Evolutionary conservation across 2,888 invertebrate genomes (phyloP).

Genomic region (Drosophila tanythrix): DNA sequence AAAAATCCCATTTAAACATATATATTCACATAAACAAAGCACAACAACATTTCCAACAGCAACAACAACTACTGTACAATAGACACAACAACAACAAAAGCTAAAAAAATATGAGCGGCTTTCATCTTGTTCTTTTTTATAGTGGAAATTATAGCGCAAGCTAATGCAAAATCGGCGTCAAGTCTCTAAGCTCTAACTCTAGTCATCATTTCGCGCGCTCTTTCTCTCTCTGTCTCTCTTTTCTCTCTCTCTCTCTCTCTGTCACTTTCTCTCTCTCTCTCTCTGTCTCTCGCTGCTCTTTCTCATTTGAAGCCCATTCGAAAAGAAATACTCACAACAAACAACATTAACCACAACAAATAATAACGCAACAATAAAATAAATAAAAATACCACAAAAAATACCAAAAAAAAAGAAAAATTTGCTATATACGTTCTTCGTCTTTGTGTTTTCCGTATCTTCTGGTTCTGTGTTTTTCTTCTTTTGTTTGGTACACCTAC

Average conservation of each 20-base stretch:
- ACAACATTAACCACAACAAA: constrained; percentile 39
- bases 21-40: constrained; percentile 24
- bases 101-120: constrained; percentile 42
- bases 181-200: constrained; percentile 27
- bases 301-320: constrained; percentile 54
- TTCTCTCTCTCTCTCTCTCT: constrained; percentile 14
- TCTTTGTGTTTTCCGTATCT: constrained; percentile 42
- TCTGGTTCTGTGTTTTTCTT: constrained; percentile 4
- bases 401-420: constrained; percentile 47
- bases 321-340: constrained; percentile 37
- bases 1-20: constrained; percentile 13
- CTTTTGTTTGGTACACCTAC: neutral
- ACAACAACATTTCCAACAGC: constrained; percentile 41
- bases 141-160: constrained; percentile 43
- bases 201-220: constrained; percentile 28
- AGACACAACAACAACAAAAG: constrained; percentile 18
- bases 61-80: constrained; percentile 28
- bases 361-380: constrained; percentile 53
- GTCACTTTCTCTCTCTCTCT: constrained; percentile 26
- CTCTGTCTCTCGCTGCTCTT: constrained; percentile 18
- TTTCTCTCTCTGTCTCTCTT: constrained; percentile 20
- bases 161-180: constrained; percentile 57
- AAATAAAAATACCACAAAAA: constrained; percentile 49
- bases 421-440: constrained; percentile 64
- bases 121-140: constrained; percentile 57